Evolutionary conservation across 1,140 invertebrate genomes (phyloP).

Genomic region (Laupala kohalensis): DNA sequence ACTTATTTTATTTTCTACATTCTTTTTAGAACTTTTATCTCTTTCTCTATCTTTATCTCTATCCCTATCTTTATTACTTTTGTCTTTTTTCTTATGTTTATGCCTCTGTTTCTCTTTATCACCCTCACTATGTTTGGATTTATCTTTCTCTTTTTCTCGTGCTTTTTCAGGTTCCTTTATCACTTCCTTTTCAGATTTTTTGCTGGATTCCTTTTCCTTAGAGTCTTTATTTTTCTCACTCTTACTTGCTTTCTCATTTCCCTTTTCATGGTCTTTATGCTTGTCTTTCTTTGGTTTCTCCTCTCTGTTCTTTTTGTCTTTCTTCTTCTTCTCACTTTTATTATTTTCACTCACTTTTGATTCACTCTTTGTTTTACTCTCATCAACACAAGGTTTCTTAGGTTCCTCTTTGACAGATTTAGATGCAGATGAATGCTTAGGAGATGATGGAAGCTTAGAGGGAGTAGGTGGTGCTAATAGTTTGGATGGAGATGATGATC

Average conservation of each 20-base stretch:
- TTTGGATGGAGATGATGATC: slow-evolving; percentile 12
- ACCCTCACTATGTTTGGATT: slow-evolving; percentile 21
- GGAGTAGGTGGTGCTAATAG: background rate
- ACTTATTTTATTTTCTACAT: slow-evolving; percentile 14
- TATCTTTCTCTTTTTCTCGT: slow-evolving; percentile 36
- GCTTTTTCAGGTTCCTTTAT: slow-evolving; percentile 15
- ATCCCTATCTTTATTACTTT: slow-evolving; percentile 26
- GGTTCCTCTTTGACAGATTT: slow-evolving; percentile 33
- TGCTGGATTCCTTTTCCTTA: slow-evolving; percentile 9
- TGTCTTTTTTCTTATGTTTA: slow-evolving; percentile 39
- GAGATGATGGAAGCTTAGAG: slow-evolving; percentile 3
- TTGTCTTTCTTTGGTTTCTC: slow-evolving; percentile 35
- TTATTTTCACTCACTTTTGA: slow-evolving; percentile 4
- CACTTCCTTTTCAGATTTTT: slow-evolving; percentile 14
- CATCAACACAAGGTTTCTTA: slow-evolving; percentile 29
- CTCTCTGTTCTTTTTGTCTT: slow-evolving; percentile 28
- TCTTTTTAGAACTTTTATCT: slow-evolving; percentile 21
- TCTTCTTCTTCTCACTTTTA: slow-evolving; percentile 25
- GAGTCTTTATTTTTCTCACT: slow-evolving; percentile 17
- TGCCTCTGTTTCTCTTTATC: slow-evolving; percentile 32
- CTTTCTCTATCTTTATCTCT: slow-evolving; percentile 24
- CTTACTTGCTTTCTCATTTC: slow-evolving; percentile 31
- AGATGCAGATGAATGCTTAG: slow-evolving; percentile 27
- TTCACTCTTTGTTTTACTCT: slow-evolving; percentile 13
- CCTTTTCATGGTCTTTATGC: slow-evolving; percentile 34